Percentiles rank a stretch among this genome's conserved stretches.
phyloP scores from a whole-genome alignment of 2,113 vertebrate genomes.

The Sapajus apella region DNA sequence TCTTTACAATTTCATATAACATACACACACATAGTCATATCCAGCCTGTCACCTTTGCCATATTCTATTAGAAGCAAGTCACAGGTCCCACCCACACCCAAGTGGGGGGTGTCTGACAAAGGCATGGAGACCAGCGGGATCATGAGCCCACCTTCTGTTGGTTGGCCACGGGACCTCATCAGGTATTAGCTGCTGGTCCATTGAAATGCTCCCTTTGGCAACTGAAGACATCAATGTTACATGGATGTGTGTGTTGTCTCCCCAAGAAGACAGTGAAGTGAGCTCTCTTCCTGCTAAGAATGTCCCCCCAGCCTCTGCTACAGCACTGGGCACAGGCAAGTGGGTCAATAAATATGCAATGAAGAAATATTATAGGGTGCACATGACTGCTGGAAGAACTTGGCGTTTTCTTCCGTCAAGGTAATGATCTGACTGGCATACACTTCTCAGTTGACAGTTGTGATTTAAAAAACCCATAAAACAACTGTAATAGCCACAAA shows the following conservation, averaged over 20 bases:
- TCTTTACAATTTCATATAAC: background rate
- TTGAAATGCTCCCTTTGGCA: background rate
- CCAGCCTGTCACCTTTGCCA: background rate
- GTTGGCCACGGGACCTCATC: background rate
- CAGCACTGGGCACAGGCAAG: background rate
- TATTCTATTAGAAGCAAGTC: background rate
- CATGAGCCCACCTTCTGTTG: background rate
- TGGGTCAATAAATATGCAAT: background rate
- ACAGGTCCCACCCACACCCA: background rate
- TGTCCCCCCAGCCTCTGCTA: background rate
- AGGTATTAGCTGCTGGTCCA: background rate
- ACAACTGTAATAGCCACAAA: background rate
- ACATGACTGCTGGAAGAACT: background rate
- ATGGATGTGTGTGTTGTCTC: background rate
- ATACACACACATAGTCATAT: background rate
- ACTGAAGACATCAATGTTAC: background rate
- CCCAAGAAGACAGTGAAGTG: background rate
- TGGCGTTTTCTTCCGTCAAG: background rate
- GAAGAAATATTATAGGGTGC: background rate
- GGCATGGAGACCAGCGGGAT: background rate
- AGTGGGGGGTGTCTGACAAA: background rate
- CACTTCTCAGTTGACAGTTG: background rate
- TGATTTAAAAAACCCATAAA: conserved; percentile 38
- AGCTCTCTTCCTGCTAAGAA: background rate
- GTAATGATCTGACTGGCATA: background rate